Base-by-base conservation (phyloP, 2,888 invertebrate species). In the Cheilosia vernalis region DNA sequence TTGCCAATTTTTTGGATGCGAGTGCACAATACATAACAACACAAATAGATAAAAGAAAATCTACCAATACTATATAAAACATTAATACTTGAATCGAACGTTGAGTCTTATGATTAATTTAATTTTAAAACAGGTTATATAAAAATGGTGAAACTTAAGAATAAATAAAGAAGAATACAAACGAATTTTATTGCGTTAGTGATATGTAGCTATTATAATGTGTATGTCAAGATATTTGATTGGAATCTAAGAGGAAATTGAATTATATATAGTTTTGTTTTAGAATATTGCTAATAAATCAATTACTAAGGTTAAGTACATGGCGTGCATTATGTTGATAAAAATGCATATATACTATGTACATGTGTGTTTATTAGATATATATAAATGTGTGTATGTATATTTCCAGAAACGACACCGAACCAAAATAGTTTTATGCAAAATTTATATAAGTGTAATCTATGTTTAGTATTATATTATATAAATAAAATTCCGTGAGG, bases 121-220 rank as follows among this genome's bases (percentile, higher is more conserved):
- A 88, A 88, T 69, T 86, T 63, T 87, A 89, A 87, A 87, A 79
- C 87, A 88, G 87, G 87, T 87, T 87, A 87, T 87, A 87, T 87
- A 79, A 82, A 81, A 83, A 87, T 49, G n/a, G 27, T 60, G 37
- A 37, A 37, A 13, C 13, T 37, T 53, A 55, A 77, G 63, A 27
- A 40, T 49, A 61, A 67, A 80, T 66, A 61, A 61, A 42, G 61
- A 66, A 40, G 42, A 64, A 56, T 58, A 78, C 76, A 76, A 85
- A 85, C 85, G 85, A 85, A 85, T 85, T 81, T 85, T 85, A 85
- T 85, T 85, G 76, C 72, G 85, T 85, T 85, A 85, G 85, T 85
- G 85, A 85, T 85, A 85, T 81, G 76, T 81, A 76, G 76, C 64
- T 72, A 56, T 76, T 72, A 56, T 56, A 79, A 51, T 69, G 56